Conservation (phyloP, 2,113 vertebrate species). For the Pterophyllum scalare region DNA sequence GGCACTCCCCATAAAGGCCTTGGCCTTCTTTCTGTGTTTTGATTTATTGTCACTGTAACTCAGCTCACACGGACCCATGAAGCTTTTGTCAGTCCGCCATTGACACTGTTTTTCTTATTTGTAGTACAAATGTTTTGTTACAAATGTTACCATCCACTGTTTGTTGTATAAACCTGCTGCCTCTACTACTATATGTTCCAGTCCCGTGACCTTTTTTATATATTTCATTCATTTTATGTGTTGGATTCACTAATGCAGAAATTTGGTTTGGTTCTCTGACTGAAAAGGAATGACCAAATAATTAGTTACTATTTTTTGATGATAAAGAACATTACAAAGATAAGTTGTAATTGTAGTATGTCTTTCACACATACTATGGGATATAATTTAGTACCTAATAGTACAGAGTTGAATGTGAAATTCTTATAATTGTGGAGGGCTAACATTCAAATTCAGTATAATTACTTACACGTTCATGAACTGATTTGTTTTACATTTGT, state of each 20-base stretch:
- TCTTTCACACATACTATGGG: neutral
- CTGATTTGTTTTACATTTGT: neutral
- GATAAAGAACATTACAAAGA: neutral
- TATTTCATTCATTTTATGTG: no score
- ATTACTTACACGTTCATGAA: neutral
- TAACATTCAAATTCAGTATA: neutral
- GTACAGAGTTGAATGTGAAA: neutral
- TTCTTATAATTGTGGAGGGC: neutral
- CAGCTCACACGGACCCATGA: conserved; percentile 81
- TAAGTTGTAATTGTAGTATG: neutral
- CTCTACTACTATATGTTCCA: neutral
- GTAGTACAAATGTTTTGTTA: conserved; percentile 57
- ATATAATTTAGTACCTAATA: neutral
- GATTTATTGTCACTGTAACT: conserved; percentile 84
- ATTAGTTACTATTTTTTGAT: neutral
- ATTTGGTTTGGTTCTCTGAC: neutral
- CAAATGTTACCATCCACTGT: neutral
- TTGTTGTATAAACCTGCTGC: neutral
- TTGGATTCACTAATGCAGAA: neutral
- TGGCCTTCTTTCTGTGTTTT: conserved; percentile 79
- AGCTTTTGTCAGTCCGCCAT: conserved; percentile 84
- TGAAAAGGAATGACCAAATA: neutral
- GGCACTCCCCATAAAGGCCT: conserved; percentile 81
- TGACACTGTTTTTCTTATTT: conserved; percentile 81
- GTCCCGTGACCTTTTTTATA: neutral